These are phyloP conservation scores for Rhodinocichla rosea DNA, from an alignment of 2,113 vertebrate genomes.

Conservation along the genomic window DNA sequence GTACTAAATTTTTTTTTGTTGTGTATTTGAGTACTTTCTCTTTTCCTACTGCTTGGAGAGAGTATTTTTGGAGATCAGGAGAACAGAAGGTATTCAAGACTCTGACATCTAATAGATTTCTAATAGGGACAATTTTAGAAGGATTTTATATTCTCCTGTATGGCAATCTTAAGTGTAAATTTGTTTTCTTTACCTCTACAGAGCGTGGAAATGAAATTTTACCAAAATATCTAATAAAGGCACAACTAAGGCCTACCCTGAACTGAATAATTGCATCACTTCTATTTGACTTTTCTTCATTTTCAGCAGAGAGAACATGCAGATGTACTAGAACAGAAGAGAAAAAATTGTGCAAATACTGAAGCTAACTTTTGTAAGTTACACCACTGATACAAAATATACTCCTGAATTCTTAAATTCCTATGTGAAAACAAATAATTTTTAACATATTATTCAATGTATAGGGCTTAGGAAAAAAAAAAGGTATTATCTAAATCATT, in stretches of 20 bases:
- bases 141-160: background rate
- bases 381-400: background rate
- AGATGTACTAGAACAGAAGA: background rate
- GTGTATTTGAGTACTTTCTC: background rate
- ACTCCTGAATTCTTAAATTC: background rate
- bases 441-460: background rate
- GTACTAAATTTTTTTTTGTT: background rate
- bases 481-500: background rate
- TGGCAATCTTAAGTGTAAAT: background rate
- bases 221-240: background rate
- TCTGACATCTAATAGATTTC: background rate
- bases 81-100: background rate
- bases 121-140: background rate
- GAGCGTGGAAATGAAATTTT: background rate
- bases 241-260: background rate
- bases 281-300: background rate
- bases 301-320: background rate
- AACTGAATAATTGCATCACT: background rate
- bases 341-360: background rate
- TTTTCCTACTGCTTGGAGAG: background rate
- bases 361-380: background rate
- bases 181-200: background rate
- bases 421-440: background rate
- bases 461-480: background rate
- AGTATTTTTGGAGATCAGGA: background rate